These are phyloP conservation scores for Ivindomyrus marchei DNA, from an alignment of 2,113 vertebrate species.

Conservation along the genomic window DNA sequence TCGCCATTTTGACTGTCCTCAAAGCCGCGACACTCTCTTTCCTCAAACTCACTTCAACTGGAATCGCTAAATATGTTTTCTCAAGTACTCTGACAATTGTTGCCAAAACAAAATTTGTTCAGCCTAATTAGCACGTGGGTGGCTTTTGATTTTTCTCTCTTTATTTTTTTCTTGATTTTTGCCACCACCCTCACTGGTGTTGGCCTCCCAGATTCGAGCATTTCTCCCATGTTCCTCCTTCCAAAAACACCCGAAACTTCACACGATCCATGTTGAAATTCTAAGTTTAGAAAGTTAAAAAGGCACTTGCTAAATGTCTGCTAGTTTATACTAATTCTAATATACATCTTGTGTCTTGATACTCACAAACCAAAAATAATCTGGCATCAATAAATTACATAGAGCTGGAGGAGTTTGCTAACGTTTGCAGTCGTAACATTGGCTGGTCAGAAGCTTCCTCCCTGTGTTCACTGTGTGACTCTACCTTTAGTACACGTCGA, in stretches of 20 bases:
- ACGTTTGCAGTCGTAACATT: neutral
- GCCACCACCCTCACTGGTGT: neutral
- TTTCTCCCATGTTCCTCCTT: neutral
- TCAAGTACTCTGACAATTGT: neutral
- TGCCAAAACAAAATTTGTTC: slow-evolving; percentile 13
- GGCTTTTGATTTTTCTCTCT: neutral
- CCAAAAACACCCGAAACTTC: neutral
- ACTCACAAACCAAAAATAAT: slow-evolving; percentile 5
- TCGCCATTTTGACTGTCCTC: slow-evolving; percentile 24
- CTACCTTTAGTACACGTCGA: slow-evolving; percentile 28
- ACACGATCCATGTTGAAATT: neutral
- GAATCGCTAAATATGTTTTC: neutral
- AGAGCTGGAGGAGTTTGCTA: slow-evolving; percentile 9
- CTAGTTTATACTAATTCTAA: neutral
- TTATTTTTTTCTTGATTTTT: neutral
- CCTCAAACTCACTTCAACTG: neutral
- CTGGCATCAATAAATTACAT: slow-evolving; percentile 6
- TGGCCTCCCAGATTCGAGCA: neutral
- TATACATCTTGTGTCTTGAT: neutral
- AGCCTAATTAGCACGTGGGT: neutral
- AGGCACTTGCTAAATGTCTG: neutral
- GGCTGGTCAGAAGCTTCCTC: neutral
- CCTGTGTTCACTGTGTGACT: slow-evolving; percentile 33
- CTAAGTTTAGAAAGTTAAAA: neutral
- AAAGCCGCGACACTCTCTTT: slow-evolving; percentile 15